phyloP scores from a whole-genome alignment of 2,888 invertebrate genomes.

The Smittia sp. region DNA sequence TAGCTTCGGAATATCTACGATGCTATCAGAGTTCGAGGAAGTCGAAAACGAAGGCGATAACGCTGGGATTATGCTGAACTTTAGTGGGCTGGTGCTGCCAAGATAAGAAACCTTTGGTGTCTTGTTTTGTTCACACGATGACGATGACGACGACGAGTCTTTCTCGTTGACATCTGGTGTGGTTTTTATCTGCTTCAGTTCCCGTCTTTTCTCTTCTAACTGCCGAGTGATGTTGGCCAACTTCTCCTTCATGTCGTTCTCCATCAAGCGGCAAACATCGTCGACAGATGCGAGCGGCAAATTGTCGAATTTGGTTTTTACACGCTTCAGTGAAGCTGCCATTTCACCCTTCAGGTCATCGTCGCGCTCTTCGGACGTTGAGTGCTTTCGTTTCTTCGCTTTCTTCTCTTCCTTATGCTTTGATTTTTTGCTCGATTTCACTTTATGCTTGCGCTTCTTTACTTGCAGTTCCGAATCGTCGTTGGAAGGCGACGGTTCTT shows the following conservation, averaged over 20 bases:
- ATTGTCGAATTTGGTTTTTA: slow-evolving; percentile 44
- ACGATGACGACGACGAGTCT: slow-evolving; percentile 1
- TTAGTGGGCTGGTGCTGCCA: neutral
- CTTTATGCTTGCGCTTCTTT: slow-evolving; percentile 53
- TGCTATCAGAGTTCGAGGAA: slow-evolving; percentile 38
- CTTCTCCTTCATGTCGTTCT: slow-evolving; percentile 76
- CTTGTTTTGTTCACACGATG: neutral
- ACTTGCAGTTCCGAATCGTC: slow-evolving; percentile 51
- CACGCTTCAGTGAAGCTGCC: slow-evolving; percentile 43
- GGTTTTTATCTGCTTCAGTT: slow-evolving; percentile 69
- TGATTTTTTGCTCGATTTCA: slow-evolving; percentile 52
- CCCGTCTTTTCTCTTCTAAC: slow-evolving; percentile 79
- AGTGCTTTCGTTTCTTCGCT: slow-evolving; percentile 45
- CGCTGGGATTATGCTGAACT: slow-evolving; percentile 37
- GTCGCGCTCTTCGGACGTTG: slow-evolving; percentile 46
- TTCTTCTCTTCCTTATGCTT: slow-evolving; percentile 46
- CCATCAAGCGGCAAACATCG: slow-evolving; percentile 68
- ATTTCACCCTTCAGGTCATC: slow-evolving; percentile 42
- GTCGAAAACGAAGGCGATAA: slow-evolving; percentile 39
- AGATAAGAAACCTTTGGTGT: neutral
- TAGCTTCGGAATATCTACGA: slow-evolving; percentile 44
- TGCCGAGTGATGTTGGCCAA: slow-evolving; percentile 77
- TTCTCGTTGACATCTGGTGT: slow-evolving; percentile 53
- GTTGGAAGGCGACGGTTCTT: slow-evolving; percentile 48
- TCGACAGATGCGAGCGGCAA: slow-evolving; percentile 52